phyloP scores from a whole-genome alignment of 2,113 vertebrate species.

The Actinemys pallida region DNA sequence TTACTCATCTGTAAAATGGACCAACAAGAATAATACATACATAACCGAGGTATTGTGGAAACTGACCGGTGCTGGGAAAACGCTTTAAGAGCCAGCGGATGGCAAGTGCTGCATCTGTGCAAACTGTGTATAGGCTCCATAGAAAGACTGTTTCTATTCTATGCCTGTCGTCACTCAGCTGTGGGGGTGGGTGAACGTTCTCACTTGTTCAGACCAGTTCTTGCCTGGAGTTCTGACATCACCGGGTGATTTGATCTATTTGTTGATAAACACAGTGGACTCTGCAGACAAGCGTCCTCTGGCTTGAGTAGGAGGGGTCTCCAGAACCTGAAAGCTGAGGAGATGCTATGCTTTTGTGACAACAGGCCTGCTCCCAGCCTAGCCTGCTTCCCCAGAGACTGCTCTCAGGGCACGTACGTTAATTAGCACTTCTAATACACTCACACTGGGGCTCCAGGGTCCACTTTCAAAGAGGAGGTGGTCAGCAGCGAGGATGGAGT shows the following conservation, averaged over 20 bases:
- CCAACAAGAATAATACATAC: neutral
- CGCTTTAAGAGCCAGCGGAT: neutral
- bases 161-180: neutral
- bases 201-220: neutral
- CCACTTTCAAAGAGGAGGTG: too few species aligned
- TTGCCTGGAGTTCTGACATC: neutral
- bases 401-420: neutral
- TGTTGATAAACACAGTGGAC: too few species aligned
- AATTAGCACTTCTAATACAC: neutral
- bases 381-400: rapidly evolving
- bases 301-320: neutral
- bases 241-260: neutral
- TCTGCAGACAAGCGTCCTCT: too few species aligned
- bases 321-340: neutral
- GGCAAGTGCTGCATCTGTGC: neutral
- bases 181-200: neutral
- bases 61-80: neutral
- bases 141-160: neutral
- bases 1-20: neutral
- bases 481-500: neutral
- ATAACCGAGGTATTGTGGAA: neutral
- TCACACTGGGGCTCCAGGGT: neutral
- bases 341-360: neutral
- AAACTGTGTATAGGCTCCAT: neutral
- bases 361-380: neutral